Conservation (phyloP, 2,113 vertebrate genomes). For the Chroicocephalus ridibundus region DNA sequence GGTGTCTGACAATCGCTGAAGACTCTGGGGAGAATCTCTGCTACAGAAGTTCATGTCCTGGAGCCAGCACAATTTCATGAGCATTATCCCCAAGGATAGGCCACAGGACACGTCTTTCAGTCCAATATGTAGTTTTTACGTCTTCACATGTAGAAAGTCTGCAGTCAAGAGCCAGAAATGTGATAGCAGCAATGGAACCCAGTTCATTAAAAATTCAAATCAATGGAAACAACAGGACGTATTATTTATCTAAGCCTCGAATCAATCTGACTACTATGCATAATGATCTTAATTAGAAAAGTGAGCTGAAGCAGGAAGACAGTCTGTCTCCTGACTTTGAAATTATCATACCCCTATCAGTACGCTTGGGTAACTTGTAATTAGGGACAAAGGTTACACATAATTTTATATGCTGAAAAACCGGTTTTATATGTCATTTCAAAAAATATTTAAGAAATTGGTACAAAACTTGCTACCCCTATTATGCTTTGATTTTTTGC, state of each 20-base stretch:
- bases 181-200: conserved; percentile 18
- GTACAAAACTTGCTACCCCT: background rate
- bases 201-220: conserved; percentile 57
- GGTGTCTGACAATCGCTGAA: background rate
- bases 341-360: conserved; percentile 63
- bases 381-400: conserved; percentile 66
- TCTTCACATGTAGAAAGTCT: conserved; percentile 19
- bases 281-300: conserved; percentile 68
- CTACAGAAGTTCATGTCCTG: conserved; percentile 2
- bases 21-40: background rate
- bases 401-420: conserved; percentile 54
- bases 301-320: conserved; percentile 44
- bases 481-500: background rate
- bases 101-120: conserved; percentile 11
- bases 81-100: background rate
- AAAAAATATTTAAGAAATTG: conserved; percentile 55
- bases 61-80: background rate
- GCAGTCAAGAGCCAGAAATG: conserved; percentile 12
- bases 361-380: conserved; percentile 58
- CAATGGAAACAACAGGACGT: conserved; percentile 54
- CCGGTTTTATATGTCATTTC: conserved; percentile 45
- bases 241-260: conserved; percentile 57
- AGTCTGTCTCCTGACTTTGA: conserved; percentile 58
- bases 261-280: conserved; percentile 57
- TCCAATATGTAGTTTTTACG: background rate